Percentiles rank a stretch among this genome's conserved stretches.
Conservation (phyloP, 2,888 invertebrate genomes). For the Heliconius aoede region DNA sequence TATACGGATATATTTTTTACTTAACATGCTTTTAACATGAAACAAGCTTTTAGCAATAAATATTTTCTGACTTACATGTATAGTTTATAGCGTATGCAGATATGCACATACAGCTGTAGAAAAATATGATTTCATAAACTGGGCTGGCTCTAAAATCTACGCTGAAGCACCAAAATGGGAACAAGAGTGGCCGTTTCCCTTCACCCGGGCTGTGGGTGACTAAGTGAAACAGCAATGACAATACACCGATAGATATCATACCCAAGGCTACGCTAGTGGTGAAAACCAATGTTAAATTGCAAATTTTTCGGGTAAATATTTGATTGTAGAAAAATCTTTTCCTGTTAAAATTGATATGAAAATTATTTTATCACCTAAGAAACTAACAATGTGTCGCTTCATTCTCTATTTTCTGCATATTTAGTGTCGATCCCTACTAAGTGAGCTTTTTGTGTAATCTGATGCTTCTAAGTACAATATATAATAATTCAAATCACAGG, state of each 20-base stretch:
- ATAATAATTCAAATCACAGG: background rate
- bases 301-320: constrained; percentile 60
- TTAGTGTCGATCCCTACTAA: background rate
- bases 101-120: constrained; percentile 53
- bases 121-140: constrained; percentile 59
- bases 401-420: background rate
- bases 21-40: background rate
- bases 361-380: background rate
- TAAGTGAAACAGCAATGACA: constrained; percentile 53
- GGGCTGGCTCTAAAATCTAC: constrained; percentile 60
- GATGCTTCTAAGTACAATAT: background rate
- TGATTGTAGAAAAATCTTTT: constrained; percentile 60
- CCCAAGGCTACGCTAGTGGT: constrained; percentile 46
- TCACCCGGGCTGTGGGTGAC: constrained; percentile 50
- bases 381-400: background rate
- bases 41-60: background rate
- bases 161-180: constrained; percentile 61
- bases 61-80: constrained; percentile 58
- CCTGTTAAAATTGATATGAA: constrained; percentile 51
- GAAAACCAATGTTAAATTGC: constrained; percentile 53
- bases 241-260: constrained; percentile 51
- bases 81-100: constrained; percentile 56
- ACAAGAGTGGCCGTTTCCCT: constrained; percentile 57
- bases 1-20: background rate
- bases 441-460: background rate